Conservation (phyloP, 2,113 vertebrate species). For the Heptranchias perlo region DNA sequence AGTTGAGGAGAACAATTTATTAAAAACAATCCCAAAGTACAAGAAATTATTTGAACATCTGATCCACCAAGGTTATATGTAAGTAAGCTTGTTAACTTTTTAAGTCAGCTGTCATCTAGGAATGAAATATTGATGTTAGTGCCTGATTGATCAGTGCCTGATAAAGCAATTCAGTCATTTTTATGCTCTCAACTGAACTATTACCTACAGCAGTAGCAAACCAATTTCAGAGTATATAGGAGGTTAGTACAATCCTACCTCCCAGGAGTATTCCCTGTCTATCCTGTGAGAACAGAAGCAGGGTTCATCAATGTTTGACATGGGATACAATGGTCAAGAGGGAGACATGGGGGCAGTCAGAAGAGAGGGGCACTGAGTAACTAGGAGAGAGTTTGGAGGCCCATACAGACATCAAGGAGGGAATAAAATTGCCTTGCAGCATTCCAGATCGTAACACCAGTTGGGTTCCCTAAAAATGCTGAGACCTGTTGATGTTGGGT, state of each 20-base stretch:
- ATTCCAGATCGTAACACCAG: neutral
- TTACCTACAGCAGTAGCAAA: neutral
- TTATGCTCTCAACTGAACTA: neutral
- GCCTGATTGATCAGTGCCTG: neutral
- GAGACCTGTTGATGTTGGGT: no score
- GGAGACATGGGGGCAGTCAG: no score
- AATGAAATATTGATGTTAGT: neutral
- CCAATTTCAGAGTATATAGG: neutral
- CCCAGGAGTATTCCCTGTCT: neutral
- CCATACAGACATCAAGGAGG: neutral
- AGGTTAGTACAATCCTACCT: neutral
- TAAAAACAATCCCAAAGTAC: neutral
- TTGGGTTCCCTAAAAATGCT: no score
- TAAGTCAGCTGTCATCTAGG: neutral
- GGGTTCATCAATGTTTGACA: neutral
- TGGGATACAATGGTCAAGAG: neutral
- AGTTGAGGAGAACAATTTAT: neutral
- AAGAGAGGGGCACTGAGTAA: neutral
- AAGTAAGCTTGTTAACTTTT: neutral
- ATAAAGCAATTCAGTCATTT: neutral
- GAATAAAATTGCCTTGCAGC: neutral
- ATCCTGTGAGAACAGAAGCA: neutral
- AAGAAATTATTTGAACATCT: neutral
- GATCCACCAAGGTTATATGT: neutral
- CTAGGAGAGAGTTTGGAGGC: neutral